Percentiles rank a stretch among this genome's conserved stretches.
Evolutionary conservation across 2,888 invertebrate species (phyloP).

Genomic region (Himalopsyche japonica): DNA sequence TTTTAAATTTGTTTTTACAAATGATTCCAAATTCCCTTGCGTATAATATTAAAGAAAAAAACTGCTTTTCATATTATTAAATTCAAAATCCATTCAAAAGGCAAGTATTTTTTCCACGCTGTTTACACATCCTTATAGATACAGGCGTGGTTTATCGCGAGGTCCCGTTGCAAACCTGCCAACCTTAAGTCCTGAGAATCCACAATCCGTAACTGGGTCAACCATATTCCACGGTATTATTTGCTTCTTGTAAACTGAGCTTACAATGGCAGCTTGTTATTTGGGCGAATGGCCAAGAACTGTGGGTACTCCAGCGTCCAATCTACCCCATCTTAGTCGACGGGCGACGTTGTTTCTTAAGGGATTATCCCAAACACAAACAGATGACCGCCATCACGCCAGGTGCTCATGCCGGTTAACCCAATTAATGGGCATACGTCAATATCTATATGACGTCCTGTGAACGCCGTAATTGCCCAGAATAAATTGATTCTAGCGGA

Average conservation of each 20-base stretch:
- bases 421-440: background rate
- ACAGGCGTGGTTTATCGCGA: background rate
- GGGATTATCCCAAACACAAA: slow-evolving; percentile 13
- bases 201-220: background rate
- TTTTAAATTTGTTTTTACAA: no score
- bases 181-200: background rate
- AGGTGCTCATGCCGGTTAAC: background rate
- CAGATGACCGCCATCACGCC: background rate
- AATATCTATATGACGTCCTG: background rate
- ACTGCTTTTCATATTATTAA: background rate
- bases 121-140: background rate
- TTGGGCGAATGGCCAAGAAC: background rate
- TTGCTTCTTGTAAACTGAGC: background rate
- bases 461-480: background rate
- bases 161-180: background rate
- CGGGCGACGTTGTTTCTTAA: slow-evolving; percentile 1
- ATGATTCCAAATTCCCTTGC: background rate
- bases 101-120: background rate
- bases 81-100: background rate
- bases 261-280: background rate
- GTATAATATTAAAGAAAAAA: background rate
- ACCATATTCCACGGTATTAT: background rate
- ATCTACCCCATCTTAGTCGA: background rate
- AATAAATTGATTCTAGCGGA: background rate
- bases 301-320: background rate